Percentiles rank a stretch among this genome's conserved stretches.
These are phyloP conservation scores for Metopolophium dirhodum DNA, from an alignment of 1,140 invertebrate species.

Conservation along the genomic window DNA sequence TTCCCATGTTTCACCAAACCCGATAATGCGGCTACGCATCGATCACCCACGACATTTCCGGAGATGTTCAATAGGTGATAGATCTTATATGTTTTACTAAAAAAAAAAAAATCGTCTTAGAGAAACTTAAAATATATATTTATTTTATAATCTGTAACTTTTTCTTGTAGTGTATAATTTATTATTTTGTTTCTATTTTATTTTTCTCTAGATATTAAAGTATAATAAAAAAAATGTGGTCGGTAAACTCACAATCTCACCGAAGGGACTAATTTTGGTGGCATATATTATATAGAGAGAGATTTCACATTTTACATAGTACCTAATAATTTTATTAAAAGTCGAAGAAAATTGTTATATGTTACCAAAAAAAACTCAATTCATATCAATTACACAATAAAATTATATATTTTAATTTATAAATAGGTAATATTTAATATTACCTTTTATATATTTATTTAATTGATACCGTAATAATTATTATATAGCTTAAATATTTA, in stretches of 20 bases:
- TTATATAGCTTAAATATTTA: not conserved
- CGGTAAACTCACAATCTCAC: not conserved
- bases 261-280: not conserved
- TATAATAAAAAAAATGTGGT: not conserved
- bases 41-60: conserved; percentile 25
- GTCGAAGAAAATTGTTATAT: too few species aligned
- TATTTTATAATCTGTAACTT: not conserved
- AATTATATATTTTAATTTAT: not conserved
- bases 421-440: too few species aligned
- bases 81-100: not conserved
- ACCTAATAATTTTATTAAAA: too few species aligned
- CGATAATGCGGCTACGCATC: not conserved
- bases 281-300: not conserved
- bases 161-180: not conserved
- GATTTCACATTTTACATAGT: not conserved
- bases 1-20: not conserved
- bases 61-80: not conserved
- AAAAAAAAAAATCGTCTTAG: not conserved
- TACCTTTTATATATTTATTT: not conserved
- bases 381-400: too few species aligned
- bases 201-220: not conserved
- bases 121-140: not conserved
- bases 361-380: too few species aligned
- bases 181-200: not conserved
- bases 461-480: not conserved